Evolutionary conservation across 2,797 vertebrate species (phyloP).

Genomic region (Eurystomus glaucurus): DNA sequence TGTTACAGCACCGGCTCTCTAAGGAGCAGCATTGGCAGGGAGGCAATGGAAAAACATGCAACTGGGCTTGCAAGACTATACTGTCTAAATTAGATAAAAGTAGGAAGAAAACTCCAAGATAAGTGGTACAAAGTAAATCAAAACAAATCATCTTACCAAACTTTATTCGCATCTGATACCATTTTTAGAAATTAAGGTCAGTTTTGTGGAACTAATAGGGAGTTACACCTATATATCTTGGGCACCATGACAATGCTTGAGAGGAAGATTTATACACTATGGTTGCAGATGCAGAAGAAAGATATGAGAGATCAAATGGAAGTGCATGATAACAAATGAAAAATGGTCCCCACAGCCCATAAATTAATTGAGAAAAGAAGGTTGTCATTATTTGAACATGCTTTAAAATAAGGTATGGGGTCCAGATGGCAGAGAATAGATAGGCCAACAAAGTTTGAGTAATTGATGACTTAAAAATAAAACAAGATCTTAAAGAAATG

Average conservation of each 20-base stretch:
- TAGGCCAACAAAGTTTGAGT: slow-evolving; percentile 91
- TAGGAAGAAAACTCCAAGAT: slow-evolving; percentile 85
- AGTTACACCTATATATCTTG: slow-evolving; percentile 90
- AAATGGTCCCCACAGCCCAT: slow-evolving; percentile 89
- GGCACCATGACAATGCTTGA: slow-evolving; percentile 87
- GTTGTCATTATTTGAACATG: slow-evolving; percentile 93
- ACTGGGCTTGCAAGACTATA: slow-evolving; percentile 73
- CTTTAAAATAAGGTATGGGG: slow-evolving; percentile 93
- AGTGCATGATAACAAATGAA: slow-evolving; percentile 92
- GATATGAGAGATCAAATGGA: slow-evolving; percentile 94
- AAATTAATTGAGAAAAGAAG: slow-evolving; percentile 94
- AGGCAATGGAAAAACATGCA: slow-evolving; percentile 82
- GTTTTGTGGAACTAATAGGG: slow-evolving; percentile 89
- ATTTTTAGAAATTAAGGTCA: slow-evolving; percentile 91
- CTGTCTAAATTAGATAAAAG: slow-evolving; percentile 86
- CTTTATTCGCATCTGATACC: slow-evolving; percentile 90
- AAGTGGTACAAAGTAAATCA: slow-evolving; percentile 88
- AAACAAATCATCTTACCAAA: slow-evolving; percentile 87
- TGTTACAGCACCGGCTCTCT: slow-evolving; percentile 80
- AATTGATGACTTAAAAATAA: slow-evolving; percentile 96
- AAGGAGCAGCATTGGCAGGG: slow-evolving; percentile 71
- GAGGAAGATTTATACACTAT: slow-evolving; percentile 93
- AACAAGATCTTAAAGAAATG: slow-evolving; percentile 87
- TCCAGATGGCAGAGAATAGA: slow-evolving; percentile 92
- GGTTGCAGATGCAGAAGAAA: slow-evolving; percentile 90